Evolutionary conservation across 2,888 invertebrate species (phyloP).

Genomic region (Homarus gammarus): DNA sequence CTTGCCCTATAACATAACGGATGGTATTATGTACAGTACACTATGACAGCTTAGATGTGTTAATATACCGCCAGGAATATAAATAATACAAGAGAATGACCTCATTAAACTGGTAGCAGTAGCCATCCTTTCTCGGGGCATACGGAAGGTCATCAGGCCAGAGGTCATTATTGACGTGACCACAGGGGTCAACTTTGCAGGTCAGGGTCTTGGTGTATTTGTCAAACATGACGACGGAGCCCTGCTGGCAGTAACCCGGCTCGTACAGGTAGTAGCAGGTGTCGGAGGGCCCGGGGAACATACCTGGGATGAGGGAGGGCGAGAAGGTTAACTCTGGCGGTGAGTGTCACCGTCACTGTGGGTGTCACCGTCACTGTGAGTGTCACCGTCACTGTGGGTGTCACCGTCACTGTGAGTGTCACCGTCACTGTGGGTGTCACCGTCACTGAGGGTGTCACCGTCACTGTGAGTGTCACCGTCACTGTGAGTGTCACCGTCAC

Average conservation of each 20-base stretch:
- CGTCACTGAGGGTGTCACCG: too few species aligned
- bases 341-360: too few species aligned
- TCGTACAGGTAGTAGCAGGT: slow-evolving; percentile 69
- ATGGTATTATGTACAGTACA: neutral
- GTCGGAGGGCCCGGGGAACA: slow-evolving; percentile 67
- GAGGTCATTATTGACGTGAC: slow-evolving; percentile 55
- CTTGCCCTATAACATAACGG: neutral
- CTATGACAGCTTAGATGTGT: neutral
- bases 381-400: too few species aligned
- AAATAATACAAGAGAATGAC: slow-evolving; percentile 13
- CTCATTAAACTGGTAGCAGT: slow-evolving; percentile 74
- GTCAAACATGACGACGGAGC: slow-evolving; percentile 71
- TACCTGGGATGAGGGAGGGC: slow-evolving; percentile 45
- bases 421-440: too few species aligned
- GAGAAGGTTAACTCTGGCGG: too few species aligned
- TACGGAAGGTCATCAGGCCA: slow-evolving; percentile 69
- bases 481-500: too few species aligned
- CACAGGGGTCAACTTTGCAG: slow-evolving; percentile 70
- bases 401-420: too few species aligned
- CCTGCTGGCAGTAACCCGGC: slow-evolving; percentile 62
- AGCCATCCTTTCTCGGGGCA: slow-evolving; percentile 68
- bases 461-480: too few species aligned
- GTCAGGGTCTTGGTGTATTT: slow-evolving; percentile 61
- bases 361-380: too few species aligned
- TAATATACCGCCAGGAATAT: neutral